phyloP scores from a whole-genome alignment of 2,888 invertebrate species.

The Polydrusus pterygomalis region DNA sequence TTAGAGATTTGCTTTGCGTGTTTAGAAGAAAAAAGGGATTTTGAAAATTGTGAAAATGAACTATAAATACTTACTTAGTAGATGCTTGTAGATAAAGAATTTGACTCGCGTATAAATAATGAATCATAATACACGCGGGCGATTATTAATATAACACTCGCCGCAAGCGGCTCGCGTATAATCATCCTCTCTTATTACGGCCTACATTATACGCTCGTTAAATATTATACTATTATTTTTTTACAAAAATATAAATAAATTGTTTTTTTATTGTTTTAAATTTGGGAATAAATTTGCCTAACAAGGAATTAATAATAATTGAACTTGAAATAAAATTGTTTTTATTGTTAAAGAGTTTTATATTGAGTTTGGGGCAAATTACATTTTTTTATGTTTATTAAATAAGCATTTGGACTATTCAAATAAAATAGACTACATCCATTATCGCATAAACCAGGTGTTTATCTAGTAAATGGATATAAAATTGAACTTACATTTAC shows the following conservation, averaged over 20 bases:
- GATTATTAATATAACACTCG: too few species aligned
- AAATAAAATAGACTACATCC: conserved; percentile 52
- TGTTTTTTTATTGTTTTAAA: not conserved
- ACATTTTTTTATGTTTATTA: conserved; percentile 37
- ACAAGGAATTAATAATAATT: not conserved
- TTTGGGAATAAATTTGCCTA: not conserved
- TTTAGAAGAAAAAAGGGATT: too few species aligned
- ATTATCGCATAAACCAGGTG: conserved; percentile 58
- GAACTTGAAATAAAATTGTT: not conserved
- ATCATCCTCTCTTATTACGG: too few species aligned
- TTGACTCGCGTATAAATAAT: too few species aligned
- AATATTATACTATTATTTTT: too few species aligned
- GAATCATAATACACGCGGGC: too few species aligned
- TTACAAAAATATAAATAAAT: not conserved
- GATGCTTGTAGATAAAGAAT: too few species aligned
- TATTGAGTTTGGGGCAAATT: not conserved
- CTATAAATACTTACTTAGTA: too few species aligned
- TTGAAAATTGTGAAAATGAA: too few species aligned
- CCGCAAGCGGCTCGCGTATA: too few species aligned
- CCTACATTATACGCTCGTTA: too few species aligned
- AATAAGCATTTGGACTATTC: conserved; percentile 41
- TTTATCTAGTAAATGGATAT: conserved; percentile 68
- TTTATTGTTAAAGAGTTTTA: conserved; percentile 8
- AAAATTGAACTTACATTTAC: conserved; percentile 63
- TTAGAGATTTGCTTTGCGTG: too few species aligned